These are phyloP conservation scores for Creontiades dilutus DNA, from an alignment of 2,888 invertebrate genomes.

Conservation along the genomic window DNA sequence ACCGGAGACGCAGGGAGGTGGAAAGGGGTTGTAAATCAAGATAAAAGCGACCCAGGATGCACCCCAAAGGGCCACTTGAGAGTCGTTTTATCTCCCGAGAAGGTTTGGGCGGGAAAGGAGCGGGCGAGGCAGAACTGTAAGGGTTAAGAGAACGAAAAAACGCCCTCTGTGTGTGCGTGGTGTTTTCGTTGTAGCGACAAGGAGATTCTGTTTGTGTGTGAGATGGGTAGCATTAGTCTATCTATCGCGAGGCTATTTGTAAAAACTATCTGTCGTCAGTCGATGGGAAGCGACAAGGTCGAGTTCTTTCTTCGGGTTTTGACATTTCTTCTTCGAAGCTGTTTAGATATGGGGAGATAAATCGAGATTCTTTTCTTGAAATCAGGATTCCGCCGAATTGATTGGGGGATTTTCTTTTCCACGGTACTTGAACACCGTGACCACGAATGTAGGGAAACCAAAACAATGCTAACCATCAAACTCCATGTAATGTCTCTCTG, in stretches of 20 bases:
- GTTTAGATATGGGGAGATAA: too few relatives aligned
- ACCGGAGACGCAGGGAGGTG: neutral
- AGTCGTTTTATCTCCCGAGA: conserved; percentile 1
- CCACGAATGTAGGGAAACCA: too few relatives aligned
- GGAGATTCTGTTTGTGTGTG: neutral
- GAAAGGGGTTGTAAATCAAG: conserved; percentile 25
- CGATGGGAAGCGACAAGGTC: conserved; percentile 3
- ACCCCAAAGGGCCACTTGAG: conserved; percentile 37
- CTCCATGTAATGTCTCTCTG: too few relatives aligned
- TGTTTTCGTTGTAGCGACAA: neutral
- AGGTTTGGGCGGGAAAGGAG: neutral
- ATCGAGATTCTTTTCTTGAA: too few relatives aligned
- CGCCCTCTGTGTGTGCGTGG: neutral
- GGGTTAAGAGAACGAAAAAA: conserved; percentile 14
- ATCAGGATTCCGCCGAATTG: too few relatives aligned
- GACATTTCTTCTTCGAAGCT: too few relatives aligned
- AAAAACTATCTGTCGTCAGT: conserved; percentile 5
- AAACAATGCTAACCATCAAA: too few relatives aligned
- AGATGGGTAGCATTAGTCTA: conserved; percentile 15
- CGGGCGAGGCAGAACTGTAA: neutral
- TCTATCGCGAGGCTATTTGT: conserved; percentile 21
- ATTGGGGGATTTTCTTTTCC: too few relatives aligned
- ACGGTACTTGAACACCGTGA: too few relatives aligned
- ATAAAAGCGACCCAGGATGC: conserved; percentile 39
- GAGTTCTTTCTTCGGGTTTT: neutral